Evolutionary conservation across 2,797 vertebrate species (phyloP).

Genomic region (Hydrophis major): DNA sequence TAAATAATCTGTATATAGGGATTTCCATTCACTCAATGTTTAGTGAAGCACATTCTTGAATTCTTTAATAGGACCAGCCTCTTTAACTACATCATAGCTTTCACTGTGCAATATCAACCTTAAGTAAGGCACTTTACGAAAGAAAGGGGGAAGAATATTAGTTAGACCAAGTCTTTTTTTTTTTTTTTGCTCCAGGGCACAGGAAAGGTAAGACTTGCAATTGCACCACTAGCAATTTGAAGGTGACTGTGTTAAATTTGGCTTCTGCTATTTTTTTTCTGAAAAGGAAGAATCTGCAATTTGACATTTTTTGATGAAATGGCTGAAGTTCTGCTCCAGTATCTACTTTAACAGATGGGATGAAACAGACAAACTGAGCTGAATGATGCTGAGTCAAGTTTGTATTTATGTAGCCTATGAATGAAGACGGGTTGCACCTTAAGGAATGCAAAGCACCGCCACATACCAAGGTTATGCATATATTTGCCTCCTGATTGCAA

Average conservation of each 20-base stretch:
- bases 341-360: slow-evolving; percentile 33
- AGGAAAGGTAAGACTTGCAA: neutral
- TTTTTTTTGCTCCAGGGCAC: neutral
- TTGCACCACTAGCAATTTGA: neutral
- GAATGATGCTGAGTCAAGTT: slow-evolving; percentile 31
- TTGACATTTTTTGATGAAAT: neutral
- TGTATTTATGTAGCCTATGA: slow-evolving; percentile 2
- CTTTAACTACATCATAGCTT: neutral
- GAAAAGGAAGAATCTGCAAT: neutral
- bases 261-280: slow-evolving; percentile 12
- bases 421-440: slow-evolving; percentile 23
- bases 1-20: neutral
- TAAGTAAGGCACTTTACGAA: neutral
- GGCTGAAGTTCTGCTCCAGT: slow-evolving; percentile 20
- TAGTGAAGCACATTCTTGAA: neutral
- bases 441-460: slow-evolving; percentile 31
- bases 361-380: slow-evolving; percentile 29
- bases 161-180: neutral
- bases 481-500: slow-evolving; percentile 21
- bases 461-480: slow-evolving; percentile 30
- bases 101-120: neutral
- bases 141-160: neutral
- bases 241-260: neutral
- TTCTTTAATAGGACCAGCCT: neutral
- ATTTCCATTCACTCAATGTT: neutral